Conservation (phyloP, 2,113 vertebrate genomes). For the Podocnemis expansa region DNA sequence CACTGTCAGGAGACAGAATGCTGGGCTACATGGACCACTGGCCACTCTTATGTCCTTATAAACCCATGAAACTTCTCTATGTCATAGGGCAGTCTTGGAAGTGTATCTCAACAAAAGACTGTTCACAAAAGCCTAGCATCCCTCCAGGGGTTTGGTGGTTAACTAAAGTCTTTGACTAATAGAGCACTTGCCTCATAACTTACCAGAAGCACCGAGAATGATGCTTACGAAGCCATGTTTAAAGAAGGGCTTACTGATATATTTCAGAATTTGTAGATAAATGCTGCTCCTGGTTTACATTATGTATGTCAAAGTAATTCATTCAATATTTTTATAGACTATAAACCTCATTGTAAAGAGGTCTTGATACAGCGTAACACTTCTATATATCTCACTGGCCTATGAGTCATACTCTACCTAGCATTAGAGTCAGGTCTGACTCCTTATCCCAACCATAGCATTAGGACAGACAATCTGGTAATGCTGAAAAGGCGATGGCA, state of each 20-base stretch:
- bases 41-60: neutral
- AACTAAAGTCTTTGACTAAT: neutral
- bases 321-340: neutral
- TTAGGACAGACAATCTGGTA: neutral
- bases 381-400: neutral
- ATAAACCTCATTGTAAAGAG: neutral
- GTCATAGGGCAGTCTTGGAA: neutral
- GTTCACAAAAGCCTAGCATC: neutral
- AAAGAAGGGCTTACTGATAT: neutral
- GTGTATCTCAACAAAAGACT: neutral
- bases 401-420: neutral
- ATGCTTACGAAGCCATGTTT: neutral
- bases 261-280: neutral
- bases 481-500: neutral
- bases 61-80: neutral
- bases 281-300: neutral
- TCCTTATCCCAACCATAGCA: slow-evolving; percentile 1
- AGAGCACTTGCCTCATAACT: neutral
- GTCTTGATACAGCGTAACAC: neutral
- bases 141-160: neutral
- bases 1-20: neutral
- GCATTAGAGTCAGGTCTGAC: neutral
- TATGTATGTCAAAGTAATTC: neutral
- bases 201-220: neutral
- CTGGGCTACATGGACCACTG: neutral